Conservation (phyloP, 2,797 vertebrate genomes). For the Ctenopoma kingsleyae region DNA sequence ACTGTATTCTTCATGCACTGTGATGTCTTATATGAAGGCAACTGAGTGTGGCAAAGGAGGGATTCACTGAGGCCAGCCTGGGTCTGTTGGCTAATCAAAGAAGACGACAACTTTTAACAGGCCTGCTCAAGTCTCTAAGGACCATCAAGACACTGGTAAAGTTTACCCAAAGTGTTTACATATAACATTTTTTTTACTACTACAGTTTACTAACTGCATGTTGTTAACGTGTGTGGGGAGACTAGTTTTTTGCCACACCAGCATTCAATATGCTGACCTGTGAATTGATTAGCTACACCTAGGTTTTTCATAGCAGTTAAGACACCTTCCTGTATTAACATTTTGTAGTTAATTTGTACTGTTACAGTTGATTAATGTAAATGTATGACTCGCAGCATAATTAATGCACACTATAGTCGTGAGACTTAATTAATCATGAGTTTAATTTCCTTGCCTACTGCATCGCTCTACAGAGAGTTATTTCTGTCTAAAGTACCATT, state of each 20-base stretch:
- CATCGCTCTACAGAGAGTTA: not conserved
- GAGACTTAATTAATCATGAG: not conserved
- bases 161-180: not conserved
- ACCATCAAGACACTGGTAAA: conserved; percentile 98
- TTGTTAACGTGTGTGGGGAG: not conserved
- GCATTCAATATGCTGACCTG: not conserved
- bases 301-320: not conserved
- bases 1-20: not conserved
- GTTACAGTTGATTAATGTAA: not conserved
- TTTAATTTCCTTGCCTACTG: not conserved
- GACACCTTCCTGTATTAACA: not conserved
- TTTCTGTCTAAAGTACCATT: conserved; percentile 1
- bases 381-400: conserved; percentile 1
- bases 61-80: conserved; percentile 96
- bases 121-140: conserved; percentile 95
- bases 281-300: not conserved
- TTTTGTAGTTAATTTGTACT: not conserved
- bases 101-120: conserved; percentile 93
- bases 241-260: not conserved
- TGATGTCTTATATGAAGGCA: conserved; percentile 83
- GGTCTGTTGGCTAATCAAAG: conserved; percentile 96
- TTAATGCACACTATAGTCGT: not conserved
- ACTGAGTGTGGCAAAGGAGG: conserved; percentile 92
- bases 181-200: not conserved
- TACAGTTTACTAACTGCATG: not conserved